phyloP scores from a whole-genome alignment of 2,888 invertebrate species.

The Macrosoma leucophasiata region DNA sequence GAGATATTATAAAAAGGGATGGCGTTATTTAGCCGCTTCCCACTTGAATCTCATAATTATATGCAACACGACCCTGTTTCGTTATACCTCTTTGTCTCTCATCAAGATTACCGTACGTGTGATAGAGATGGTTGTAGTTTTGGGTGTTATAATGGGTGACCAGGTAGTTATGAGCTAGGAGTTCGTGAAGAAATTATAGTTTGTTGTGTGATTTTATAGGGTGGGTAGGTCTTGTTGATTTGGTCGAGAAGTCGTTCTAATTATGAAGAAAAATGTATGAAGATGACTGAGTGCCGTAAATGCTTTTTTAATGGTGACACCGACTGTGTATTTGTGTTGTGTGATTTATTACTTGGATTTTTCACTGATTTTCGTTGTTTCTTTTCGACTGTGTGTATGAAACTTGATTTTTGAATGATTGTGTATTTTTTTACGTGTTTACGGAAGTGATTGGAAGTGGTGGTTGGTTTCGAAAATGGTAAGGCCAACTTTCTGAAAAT shows the following conservation, averaged over 20 bases:
- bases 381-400: too few species aligned
- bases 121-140: slow-evolving; percentile 29
- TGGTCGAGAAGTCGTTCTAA: too few species aligned
- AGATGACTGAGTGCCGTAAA: slow-evolving; percentile 43
- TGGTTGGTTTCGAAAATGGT: too few species aligned
- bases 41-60: slow-evolving; percentile 47
- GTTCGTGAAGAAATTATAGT: slow-evolving; percentile 16
- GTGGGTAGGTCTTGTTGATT: too few species aligned
- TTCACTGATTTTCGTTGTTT: too few species aligned
- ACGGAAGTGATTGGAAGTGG: too few species aligned
- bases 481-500: too few species aligned
- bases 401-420: too few species aligned
- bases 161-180: slow-evolving; percentile 33
- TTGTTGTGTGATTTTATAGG: slow-evolving; percentile 24
- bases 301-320: slow-evolving; percentile 43
- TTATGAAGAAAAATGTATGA: slow-evolving; percentile 41
- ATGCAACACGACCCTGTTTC: slow-evolving; percentile 54
- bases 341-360: slow-evolving; percentile 36
- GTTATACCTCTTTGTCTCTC: slow-evolving; percentile 31
- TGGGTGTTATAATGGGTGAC: slow-evolving; percentile 19
- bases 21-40: slow-evolving; percentile 27
- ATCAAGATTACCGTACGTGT: slow-evolving; percentile 15
- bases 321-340: too few species aligned
- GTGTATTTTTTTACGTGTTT: too few species aligned
- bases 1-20: slow-evolving; percentile 44